Evolutionary conservation across 2,888 invertebrate species (phyloP).

Genomic region (Tachina lurida): DNA sequence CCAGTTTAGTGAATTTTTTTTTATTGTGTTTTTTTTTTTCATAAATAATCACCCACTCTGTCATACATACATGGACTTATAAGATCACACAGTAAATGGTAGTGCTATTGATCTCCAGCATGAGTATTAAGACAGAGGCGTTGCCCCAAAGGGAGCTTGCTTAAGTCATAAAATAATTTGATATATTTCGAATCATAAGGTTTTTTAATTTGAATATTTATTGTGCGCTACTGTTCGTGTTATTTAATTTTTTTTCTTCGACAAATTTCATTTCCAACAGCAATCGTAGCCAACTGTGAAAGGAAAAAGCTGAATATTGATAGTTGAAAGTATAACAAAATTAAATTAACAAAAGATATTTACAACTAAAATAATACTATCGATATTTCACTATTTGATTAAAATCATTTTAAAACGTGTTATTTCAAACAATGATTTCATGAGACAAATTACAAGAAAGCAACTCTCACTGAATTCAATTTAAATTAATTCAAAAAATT

Average conservation of each 20-base stretch:
- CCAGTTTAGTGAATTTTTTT: constrained; percentile 6
- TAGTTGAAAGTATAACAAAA: neutral
- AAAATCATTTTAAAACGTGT: neutral
- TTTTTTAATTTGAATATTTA: neutral
- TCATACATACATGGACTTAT: neutral
- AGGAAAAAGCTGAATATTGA: neutral
- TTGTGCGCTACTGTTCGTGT: neutral
- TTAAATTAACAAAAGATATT: constrained; percentile 13
- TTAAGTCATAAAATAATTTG: neutral
- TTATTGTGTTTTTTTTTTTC: neutral
- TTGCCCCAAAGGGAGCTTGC: neutral
- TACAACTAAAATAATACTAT: constrained; percentile 8
- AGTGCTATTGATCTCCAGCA: neutral
- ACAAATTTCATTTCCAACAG: constrained; percentile 13
- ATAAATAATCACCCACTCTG: constrained; percentile 41
- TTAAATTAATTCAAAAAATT: neutral
- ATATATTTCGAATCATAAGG: neutral
- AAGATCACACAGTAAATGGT: neutral
- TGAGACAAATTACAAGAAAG: neutral
- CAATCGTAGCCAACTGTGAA: constrained; percentile 43
- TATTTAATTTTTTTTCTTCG: constrained; percentile 4
- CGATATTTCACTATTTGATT: neutral
- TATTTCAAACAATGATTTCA: constrained; percentile 28
- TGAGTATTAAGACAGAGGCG: neutral
- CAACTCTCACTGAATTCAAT: neutral